Conservation (phyloP, 2,888 invertebrate species). For the Vesta saturnalis region DNA sequence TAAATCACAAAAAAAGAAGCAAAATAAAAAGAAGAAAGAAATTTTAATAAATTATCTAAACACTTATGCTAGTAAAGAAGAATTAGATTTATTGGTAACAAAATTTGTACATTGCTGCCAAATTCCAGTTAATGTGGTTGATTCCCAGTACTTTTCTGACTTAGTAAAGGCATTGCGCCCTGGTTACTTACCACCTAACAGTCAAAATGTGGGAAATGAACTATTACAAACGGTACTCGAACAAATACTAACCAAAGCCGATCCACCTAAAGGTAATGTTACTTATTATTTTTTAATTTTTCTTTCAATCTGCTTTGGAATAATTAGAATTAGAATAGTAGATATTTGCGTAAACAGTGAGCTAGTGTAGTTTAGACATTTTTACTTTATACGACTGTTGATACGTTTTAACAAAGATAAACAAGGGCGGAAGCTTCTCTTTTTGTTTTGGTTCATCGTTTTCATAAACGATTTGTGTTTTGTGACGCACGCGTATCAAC, state of each 20-base stretch:
- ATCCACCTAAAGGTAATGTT: too few species aligned
- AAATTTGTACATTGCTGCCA: constrained; percentile 2
- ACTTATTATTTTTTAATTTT: too few species aligned
- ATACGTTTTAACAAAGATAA: too few species aligned
- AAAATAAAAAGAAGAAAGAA: neutral
- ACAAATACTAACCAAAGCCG: neutral
- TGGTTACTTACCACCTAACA: neutral
- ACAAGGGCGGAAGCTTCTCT: too few species aligned
- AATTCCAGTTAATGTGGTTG: neutral
- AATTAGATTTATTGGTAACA: constrained; percentile 3
- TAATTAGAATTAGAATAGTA: too few species aligned
- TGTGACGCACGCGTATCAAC: too few species aligned
- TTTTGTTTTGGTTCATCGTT: too few species aligned
- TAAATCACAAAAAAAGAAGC: neutral
- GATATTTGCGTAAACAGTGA: too few species aligned
- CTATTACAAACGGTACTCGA: neutral
- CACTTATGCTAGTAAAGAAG: neutral
- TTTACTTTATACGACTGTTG: too few species aligned
- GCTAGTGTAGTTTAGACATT: too few species aligned
- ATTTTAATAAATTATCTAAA: neutral
- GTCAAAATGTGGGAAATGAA: neutral
- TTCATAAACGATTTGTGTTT: too few species aligned
- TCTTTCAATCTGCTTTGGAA: too few species aligned
- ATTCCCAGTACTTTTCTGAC: neutral
- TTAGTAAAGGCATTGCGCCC: neutral